These are phyloP conservation scores for Alauda arvensis DNA, from an alignment of 2,797 vertebrate species.

Conservation along the genomic window DNA sequence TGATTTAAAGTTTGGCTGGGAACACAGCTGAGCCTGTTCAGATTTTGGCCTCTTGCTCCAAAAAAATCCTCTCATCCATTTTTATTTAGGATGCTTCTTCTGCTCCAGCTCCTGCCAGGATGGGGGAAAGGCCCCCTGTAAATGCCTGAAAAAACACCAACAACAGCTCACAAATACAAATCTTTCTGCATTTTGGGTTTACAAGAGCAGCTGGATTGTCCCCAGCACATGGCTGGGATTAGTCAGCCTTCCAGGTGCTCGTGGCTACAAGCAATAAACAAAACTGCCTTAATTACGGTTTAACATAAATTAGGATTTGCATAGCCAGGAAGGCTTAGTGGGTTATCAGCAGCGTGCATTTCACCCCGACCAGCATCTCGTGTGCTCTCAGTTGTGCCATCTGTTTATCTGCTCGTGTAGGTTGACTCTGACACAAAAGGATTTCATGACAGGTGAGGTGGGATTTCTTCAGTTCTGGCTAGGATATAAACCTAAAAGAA, in stretches of 20 bases:
- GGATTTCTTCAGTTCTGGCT: not conserved
- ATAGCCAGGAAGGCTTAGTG: not conserved
- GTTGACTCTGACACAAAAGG: not conserved
- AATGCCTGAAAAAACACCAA: not conserved
- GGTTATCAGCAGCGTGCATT: not conserved
- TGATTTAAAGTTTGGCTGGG: not conserved
- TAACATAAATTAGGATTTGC: slow-evolving; percentile 45
- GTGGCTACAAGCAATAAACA: slow-evolving; percentile 7
- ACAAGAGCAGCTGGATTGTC: slow-evolving; percentile 2
- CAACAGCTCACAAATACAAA: not conserved
- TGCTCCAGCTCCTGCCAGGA: not conserved
- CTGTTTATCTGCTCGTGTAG: not conserved
- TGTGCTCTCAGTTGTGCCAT: not conserved
- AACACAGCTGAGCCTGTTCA: not conserved
- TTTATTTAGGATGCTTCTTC: not conserved
- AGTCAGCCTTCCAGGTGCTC: slow-evolving; percentile 25
- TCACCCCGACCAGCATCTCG: not conserved
- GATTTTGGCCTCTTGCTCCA: not conserved
- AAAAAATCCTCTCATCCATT: not conserved
- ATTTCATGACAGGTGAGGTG: not conserved
- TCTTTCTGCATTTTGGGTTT: not conserved
- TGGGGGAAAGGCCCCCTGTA: not conserved
- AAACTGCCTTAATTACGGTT: slow-evolving; percentile 11
- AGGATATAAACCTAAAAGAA: not conserved
- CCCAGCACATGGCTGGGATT: slow-evolving; percentile 10